Evolutionary conservation across 2,888 invertebrate species (phyloP), one percentile per base, ranked within the genome.

Genomic region (Elaeidobius kamerunicus): DNA sequence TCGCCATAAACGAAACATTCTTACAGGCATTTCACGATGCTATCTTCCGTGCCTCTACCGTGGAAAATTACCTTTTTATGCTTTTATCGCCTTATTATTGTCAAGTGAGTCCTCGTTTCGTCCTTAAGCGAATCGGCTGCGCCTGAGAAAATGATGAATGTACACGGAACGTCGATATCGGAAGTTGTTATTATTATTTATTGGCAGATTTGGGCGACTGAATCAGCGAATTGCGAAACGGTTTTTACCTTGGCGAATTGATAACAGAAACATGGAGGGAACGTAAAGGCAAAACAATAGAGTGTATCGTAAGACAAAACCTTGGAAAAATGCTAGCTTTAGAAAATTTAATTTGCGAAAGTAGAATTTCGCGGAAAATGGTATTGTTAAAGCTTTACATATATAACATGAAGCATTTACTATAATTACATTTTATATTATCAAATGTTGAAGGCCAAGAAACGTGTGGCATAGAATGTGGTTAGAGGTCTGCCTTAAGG

Each of bases 101-200:
- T 44, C 35, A 23, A 44, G 44, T 44, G 44, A 20, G 35, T 35
- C 16, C 16, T 44, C 44, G 44, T 44, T 44, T 44, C 35, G 35
- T 44, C 34, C 35, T 19, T 9, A 5, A n/a, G 16, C 44, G 23
- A 12, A 44, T 44, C 23, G 20, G 34, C n/a, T 11, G 20, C 20
- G 35, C 44, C 35, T 2, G 5, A 23, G 12, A 44, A n/a, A n/a
- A 35, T 44, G 44, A 44, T 44, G 34, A 44, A 44, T 44, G 20
- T 34, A 9, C 44, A 44, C 35, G n/a, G 23, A 44, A 35, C n/a
- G 16, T 44, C 44, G 44, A 44, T 44, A 35, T 20, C 44, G 44
- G 35, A 44, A 44, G 35, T 20, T 35, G 23, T 44, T 44, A 44
- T 35, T 35, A 35, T 20, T 44, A 44, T 44, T 44, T 44, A 44